Evolutionary conservation across 1,140 invertebrate genomes (phyloP).

Genomic region (Calephelis nemesis): DNA sequence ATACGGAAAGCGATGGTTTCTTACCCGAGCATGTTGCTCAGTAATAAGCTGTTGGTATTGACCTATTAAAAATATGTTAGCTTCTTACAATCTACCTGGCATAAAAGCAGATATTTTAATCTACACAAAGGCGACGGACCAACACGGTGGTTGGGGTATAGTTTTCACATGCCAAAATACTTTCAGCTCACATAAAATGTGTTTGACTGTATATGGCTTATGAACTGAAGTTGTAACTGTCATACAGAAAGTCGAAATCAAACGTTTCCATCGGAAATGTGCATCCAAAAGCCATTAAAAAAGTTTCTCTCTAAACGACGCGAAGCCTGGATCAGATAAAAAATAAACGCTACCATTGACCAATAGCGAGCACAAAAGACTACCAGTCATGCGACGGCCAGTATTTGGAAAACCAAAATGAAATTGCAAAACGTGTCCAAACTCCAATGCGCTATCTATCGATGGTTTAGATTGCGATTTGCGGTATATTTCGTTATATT

Average conservation of each 20-base stretch:
- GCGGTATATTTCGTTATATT: neutral
- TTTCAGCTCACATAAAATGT: too few relatives aligned
- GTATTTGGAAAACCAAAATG: neutral
- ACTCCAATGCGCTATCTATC: neutral
- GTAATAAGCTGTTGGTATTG: too few relatives aligned
- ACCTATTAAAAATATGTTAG: too few relatives aligned
- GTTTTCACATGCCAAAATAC: too few relatives aligned
- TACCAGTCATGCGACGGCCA: slow-evolving; percentile 6
- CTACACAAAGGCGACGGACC: too few relatives aligned
- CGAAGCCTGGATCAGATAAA: slow-evolving; percentile 14
- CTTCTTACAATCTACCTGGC: too few relatives aligned
- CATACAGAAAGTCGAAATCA: neutral
- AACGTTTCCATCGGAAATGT: slow-evolving; percentile 10
- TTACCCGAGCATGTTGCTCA: too few relatives aligned
- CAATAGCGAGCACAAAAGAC: slow-evolving; percentile 6
- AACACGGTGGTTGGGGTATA: too few relatives aligned
- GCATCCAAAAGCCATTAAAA: slow-evolving; percentile 11
- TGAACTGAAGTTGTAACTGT: too few relatives aligned
- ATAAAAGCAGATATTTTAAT: too few relatives aligned
- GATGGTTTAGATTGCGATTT: neutral
- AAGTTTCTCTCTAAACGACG: slow-evolving; percentile 3
- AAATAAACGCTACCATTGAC: slow-evolving; percentile 8
- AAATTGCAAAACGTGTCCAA: slow-evolving; percentile 1
- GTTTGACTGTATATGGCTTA: too few relatives aligned
- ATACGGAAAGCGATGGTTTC: too few relatives aligned